Evolutionary conservation across 2,113 vertebrate species (phyloP), one percentile per base, ranked within the genome.

Genomic region (Pogona vitticeps): DNA sequence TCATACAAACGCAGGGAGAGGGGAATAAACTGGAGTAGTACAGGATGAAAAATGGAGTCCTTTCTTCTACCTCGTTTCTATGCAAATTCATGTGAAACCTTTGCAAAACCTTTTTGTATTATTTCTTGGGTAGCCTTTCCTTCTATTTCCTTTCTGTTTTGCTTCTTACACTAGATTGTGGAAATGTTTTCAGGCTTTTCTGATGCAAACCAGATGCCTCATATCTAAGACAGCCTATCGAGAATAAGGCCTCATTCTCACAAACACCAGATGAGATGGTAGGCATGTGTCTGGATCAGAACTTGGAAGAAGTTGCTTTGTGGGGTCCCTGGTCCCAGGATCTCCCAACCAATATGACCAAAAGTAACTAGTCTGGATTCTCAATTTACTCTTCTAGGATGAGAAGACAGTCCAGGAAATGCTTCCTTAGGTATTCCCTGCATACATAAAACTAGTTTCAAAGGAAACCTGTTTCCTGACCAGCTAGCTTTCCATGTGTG

Each of bases 141-240:
- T 61, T 52, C 23, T 46, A 13, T 52, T 20, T n/a, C 13, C 15
- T 13, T 21, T n/a, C 46, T 36, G 58, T 58, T 65, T 56, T 85
- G 67, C 85, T 91, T 92, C 90, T 58, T 85, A 10, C 91, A 58
- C 83, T 86, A 38, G 31, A 17, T 21, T 88, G 59, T 92, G 91
- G 91, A 94, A 93, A 93, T 68, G 88, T 59, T 83, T 91, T 91
- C 52, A 82, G 87, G 78, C 9, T 89, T 18, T 0, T 0, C 61
- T 88, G 88, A 94, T 93, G 88, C 88, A 90, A 93, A 94, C 31
- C 94, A 94, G 63, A 84, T 89, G 90, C 65, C 26, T 67, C 21
- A 67, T 67, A 26, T 92, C 88, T 88, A 80, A 92, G 86, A 75
- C 82, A 92, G 85, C 84, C 76, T 38, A 83, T 85, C 86, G 73